phyloP scores from a whole-genome alignment of 2,797 vertebrate genomes.

The Cichlasoma orientale region DNA sequence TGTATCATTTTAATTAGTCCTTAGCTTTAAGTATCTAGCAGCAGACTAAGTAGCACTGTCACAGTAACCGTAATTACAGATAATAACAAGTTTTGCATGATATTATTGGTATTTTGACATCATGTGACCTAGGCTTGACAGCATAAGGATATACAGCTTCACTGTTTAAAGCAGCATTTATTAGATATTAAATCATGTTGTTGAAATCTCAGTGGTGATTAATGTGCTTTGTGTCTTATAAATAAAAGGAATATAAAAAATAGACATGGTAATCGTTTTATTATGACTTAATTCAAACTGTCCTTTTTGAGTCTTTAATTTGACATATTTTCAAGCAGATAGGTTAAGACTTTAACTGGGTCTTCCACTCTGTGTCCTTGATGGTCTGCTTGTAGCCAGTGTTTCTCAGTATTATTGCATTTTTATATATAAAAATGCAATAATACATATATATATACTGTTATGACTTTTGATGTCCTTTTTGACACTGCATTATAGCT shows the following conservation, averaged over 20 bases:
- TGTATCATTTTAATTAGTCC: not conserved
- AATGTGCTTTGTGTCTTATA: not conserved
- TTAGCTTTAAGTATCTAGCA: not conserved
- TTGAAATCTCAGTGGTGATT: not conserved
- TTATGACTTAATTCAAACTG: not conserved
- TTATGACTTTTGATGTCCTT: not conserved
- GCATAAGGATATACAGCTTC: not conserved
- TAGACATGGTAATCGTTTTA: rapidly evolving
- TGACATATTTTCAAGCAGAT: not conserved
- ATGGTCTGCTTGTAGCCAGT: not conserved
- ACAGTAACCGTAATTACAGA: not conserved
- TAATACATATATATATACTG: not conserved
- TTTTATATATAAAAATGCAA: not conserved
- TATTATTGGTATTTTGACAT: not conserved
- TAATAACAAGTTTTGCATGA: not conserved
- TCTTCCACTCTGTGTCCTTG: not conserved
- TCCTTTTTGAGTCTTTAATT: not conserved
- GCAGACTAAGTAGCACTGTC: not conserved
- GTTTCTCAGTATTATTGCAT: not conserved
- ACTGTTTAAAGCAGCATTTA: not conserved
- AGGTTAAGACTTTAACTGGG: not conserved
- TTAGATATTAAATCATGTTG: not conserved
- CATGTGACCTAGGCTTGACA: not conserved
- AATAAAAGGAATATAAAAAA: not conserved
- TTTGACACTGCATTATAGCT: not conserved